Evolutionary conservation across 1,140 invertebrate genomes (phyloP), one percentile per base, ranked within the genome.

Genomic region (Drosophila insularis): DNA sequence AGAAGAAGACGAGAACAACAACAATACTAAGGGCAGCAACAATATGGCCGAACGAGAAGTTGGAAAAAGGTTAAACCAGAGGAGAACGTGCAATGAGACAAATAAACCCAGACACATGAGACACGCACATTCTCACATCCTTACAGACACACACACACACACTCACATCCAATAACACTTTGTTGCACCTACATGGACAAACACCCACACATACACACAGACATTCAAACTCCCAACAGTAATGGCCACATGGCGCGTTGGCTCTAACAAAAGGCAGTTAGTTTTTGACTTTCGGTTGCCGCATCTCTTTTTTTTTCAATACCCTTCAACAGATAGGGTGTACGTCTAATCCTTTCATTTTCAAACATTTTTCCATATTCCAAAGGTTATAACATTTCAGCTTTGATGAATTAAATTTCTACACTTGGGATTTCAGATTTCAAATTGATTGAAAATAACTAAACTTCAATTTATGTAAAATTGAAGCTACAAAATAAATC

Each of bases 191-290:
- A 76, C 31, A 43, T 35, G 40, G 8, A 58, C 43, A 40, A 21
- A 58, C 27, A 50, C 53, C 4, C 31, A 78, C 46, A 68, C 27
- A 56, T 8, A 53, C 60, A 81, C 35, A 59, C 39, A 19, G 14
- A 27, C 23, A 58, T 19, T 13, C 31, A 56, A 19, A 65, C 13
- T 76, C 53, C 64, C 60, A 64, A 72, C 63, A 64, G 75, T 79
- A 87, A 87, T 68, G 75, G 79, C 62, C 82, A 86, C 82, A 86
- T 86, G 82, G 79, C 79, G 75, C 82, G 58, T 77, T 77, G 79
- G 63, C 62, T 87, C 74, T 79, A 82, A 86, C 82, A 89, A 86
- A 87, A 82, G 79, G 71, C 79, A 81, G 71, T 87, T 86, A 82
- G 82, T 86, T 82, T 86, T 87, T 86, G 78, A 78, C 74, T 84